phyloP scores from a whole-genome alignment of 2,797 vertebrate genomes.

The Sebastes alutus region DNA sequence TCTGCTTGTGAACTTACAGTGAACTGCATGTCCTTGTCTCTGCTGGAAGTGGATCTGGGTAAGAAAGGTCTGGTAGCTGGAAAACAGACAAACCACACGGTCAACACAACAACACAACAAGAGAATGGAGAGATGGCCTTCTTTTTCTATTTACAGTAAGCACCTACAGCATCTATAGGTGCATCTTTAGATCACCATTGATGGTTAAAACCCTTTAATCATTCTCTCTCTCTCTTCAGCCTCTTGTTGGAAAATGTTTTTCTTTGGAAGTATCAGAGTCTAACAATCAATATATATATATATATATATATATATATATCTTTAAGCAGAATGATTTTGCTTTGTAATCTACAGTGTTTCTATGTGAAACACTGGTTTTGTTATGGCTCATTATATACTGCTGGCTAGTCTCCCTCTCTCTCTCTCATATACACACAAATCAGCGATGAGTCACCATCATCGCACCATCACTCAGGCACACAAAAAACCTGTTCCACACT shows the following conservation, averaged over 20 bases:
- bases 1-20: slow-evolving; percentile 58
- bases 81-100: slow-evolving; percentile 52
- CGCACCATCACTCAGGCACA: slow-evolving; percentile 81
- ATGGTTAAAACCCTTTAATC: background rate
- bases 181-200: background rate
- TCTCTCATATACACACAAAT: slow-evolving; percentile 72
- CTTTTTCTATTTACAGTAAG: background rate
- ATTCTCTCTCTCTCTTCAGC: background rate
- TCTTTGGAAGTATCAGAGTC: background rate
- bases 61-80: slow-evolving; percentile 55
- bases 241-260: background rate
- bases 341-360: slow-evolving; percentile 51
- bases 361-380: slow-evolving; percentile 52
- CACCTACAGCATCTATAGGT: background rate
- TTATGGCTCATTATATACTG: slow-evolving; percentile 74
- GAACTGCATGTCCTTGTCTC: slow-evolving; percentile 69
- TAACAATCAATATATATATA: slow-evolving; percentile 35
- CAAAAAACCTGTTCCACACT: slow-evolving; percentile 75
- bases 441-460: slow-evolving; percentile 84
- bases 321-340: slow-evolving; percentile 49
- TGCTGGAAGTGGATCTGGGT: slow-evolving; percentile 59
- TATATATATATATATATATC: background rate
- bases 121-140: background rate
- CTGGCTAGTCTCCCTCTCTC: slow-evolving; percentile 51
- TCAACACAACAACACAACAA: slow-evolving; percentile 34